phyloP scores from a whole-genome alignment of 2,797 vertebrate species.

The Melanotaenia boesemani region DNA sequence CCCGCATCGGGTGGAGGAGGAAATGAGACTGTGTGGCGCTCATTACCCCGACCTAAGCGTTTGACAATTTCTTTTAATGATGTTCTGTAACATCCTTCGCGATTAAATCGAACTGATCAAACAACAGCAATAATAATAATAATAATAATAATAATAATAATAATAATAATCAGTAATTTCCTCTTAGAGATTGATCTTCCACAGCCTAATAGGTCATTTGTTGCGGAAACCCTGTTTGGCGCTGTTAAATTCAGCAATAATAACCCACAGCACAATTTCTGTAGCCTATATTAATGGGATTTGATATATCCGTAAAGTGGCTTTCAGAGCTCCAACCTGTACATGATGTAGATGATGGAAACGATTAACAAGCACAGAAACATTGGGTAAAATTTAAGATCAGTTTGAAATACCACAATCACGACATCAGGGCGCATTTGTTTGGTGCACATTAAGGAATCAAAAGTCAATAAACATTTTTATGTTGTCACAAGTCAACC shows the following conservation, averaged over 20 bases:
- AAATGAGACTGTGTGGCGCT: conserved; percentile 8
- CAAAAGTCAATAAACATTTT: not conserved
- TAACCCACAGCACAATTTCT: not conserved
- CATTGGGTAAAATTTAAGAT: not conserved
- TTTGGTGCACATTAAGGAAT: not conserved
- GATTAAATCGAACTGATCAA: not conserved
- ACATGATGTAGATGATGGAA: conserved; percentile 1
- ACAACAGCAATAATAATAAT: not conserved
- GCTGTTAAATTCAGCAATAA: not conserved
- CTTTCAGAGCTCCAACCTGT: not conserved
- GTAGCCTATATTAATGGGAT: not conserved
- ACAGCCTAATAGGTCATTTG: not conserved
- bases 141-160: too few species aligned
- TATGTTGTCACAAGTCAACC: not conserved
- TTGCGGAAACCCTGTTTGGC: not conserved
- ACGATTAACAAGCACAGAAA: not conserved
- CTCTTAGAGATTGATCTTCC: not conserved
- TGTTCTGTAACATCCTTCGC: not conserved
- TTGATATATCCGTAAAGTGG: not conserved
- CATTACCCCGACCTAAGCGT: not conserved
- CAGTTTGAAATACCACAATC: not conserved
- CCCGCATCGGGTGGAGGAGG: conserved; percentile 15
- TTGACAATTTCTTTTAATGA: not conserved
- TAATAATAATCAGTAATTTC: not conserved
- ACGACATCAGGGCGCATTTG: not conserved